Conservation (phyloP, 1,140 invertebrate species). For the Zophobas atratus region DNA sequence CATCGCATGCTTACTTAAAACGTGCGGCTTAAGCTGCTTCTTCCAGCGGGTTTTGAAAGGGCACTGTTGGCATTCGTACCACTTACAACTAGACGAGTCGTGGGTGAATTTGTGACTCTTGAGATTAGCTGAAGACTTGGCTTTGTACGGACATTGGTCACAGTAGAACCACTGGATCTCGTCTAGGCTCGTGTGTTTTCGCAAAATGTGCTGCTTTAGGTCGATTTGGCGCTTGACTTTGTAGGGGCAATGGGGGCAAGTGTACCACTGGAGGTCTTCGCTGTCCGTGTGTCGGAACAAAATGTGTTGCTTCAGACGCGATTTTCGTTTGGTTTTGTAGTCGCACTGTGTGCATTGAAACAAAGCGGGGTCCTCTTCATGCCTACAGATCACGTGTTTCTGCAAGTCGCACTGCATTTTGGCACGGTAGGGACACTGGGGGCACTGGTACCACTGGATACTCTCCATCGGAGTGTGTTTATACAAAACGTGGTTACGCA, state of each 20-base stretch:
- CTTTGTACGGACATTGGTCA: neutral
- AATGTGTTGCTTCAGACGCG: conserved; percentile 2
- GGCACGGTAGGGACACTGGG: too few relatives aligned
- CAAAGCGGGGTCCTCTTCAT: neutral
- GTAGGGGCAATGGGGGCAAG: neutral
- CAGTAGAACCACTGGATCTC: conserved; percentile 15
- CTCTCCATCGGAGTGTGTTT: too few relatives aligned
- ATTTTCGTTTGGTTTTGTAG: conserved; percentile 1
- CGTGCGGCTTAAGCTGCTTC: neutral
- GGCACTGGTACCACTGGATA: too few relatives aligned
- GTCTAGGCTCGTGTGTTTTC: neutral
- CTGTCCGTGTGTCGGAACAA: neutral
- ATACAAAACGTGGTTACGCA: too few relatives aligned
- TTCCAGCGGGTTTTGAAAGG: too few relatives aligned
- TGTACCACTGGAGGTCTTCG: neutral
- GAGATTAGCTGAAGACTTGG: neutral
- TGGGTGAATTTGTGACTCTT: neutral
- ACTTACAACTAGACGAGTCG: too few relatives aligned
- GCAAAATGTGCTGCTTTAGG: neutral
- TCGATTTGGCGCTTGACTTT: neutral
- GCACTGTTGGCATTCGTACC: too few relatives aligned
- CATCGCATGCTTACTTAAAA: neutral
- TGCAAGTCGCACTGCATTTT: too few relatives aligned
- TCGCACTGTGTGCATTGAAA: neutral
- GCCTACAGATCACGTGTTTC: too few relatives aligned